Base-by-base conservation (phyloP, 1,140 invertebrate species). In the Leptinotarsa texana region DNA sequence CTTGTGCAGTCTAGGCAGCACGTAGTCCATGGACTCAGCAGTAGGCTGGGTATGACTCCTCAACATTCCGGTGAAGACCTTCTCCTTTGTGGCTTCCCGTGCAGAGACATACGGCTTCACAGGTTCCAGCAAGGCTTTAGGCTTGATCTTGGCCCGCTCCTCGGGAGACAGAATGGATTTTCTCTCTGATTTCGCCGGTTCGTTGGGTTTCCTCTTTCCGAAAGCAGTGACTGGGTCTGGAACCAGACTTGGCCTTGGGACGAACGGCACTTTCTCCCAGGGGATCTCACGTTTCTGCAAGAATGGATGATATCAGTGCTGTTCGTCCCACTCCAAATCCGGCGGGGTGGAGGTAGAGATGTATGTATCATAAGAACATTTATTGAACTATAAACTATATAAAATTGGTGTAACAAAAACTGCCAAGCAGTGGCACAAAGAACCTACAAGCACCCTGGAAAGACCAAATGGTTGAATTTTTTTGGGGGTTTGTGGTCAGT, bases 231-330 rank as follows among this genome's bases (percentile, higher is more conserved):
- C 89, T 62, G 93, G 93, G 84, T 93, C 92, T 68, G 93, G 90
- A 75, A 95, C 91, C 83, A 94, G 88, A 79, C 93, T 93, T 76
- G 94, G 93, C 76, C 94, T 88, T 75, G 94, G 92, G 79, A 95
- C 93, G 84, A 90, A 91, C 77, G 94, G 93, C 82, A 93, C 92
- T 88, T 93, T 93, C 85, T 94, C 92, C 93, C 93, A 95, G 79
- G 93, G 92, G 79, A 94, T 92, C 84, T 89, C 88, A 80, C 88
- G 89, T 88, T 90, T 93, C 93, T 94, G 92, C 84, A 92, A 92
- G 71, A 79, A 78, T 73, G 74, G 76, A 77, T 79, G 73, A 71
- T 47, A 70, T 78, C 82, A 85, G 83, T 85, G 51, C 74, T 61
- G 75, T 77, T 79, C 76, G 78, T 77, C 75, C 78, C 76, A 77